Evolutionary conservation across 2,888 invertebrate species (phyloP), one percentile per base, ranked within the genome.

Genomic region (Bellardia pandia): DNA sequence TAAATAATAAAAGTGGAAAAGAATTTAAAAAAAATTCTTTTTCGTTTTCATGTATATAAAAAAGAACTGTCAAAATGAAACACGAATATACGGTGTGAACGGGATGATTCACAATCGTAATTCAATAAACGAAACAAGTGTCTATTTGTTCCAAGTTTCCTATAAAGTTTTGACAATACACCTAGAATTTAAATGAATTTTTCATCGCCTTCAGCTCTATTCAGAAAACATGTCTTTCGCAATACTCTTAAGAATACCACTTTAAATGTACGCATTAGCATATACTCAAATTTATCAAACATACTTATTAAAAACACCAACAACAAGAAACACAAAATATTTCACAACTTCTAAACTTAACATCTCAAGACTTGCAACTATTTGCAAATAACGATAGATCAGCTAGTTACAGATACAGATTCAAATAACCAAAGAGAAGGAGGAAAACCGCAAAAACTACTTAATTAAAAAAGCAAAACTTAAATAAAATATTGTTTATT

Each of bases 401-500:
- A 11, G 40, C 40, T 2, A 8, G 8, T 2, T 7, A 40, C 23
- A 58, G 56, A 37, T 53, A 45, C 33, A 23, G 11, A 58, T 13
- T 16, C 37, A 42, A 66, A 62, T 8, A 56, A 53, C 14, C 53
- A 30, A 45, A 14, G 16, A 14, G 23, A 56, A 30, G 58, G 48
- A 68, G 58, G 53, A 23, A 81, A 76, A 69, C 76, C 58, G 64
- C 56, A 69, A 60, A 79, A 75, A 78, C 69, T 74, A 68, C 68
- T 82, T 86, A 86, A 78, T 78, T 74, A 77, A 62, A 30, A 51
- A 69, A 62, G 56, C 48, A 56, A 64, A 79, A 72, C 51, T 40
- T 40, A 64, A 74, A 60, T 75, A 11, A 69, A 64, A 77, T 71
- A 64, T 72, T 48, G 8, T 77, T 72, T 78, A 30, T 77, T 72